Evolutionary conservation across 1,140 invertebrate genomes (phyloP).

Genomic region (Papilio machaon): DNA sequence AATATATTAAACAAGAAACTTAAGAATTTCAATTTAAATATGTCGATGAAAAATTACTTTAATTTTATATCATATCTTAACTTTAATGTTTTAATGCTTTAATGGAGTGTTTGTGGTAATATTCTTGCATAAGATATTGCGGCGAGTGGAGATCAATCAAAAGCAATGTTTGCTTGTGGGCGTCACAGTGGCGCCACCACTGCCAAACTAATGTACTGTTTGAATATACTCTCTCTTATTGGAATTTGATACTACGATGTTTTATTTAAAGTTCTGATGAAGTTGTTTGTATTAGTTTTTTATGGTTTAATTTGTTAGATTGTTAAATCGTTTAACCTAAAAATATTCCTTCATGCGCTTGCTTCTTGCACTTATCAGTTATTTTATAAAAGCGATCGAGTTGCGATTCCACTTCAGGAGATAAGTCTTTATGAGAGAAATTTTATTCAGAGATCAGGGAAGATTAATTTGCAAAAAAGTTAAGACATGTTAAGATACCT

Average conservation of each 20-base stretch:
- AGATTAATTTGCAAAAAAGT: too few relatives aligned
- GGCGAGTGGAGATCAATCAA: constrained; percentile 22
- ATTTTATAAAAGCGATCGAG: too few relatives aligned
- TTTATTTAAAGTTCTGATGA: background rate
- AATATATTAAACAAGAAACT: background rate
- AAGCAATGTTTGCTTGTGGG: background rate
- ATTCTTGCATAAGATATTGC: constrained; percentile 20
- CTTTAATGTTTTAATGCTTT: background rate
- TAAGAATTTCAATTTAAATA: constrained; percentile 13
- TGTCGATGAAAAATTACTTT: background rate
- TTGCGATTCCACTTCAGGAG: too few relatives aligned
- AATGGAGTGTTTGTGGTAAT: constrained; percentile 14
- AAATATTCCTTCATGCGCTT: too few relatives aligned
- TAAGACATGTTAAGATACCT: background rate
- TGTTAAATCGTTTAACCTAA: too few relatives aligned
- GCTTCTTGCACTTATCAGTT: too few relatives aligned
- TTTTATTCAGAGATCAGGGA: too few relatives aligned
- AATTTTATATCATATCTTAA: background rate
- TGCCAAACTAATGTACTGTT: background rate
- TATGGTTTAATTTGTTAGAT: background rate
- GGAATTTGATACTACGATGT: constrained; percentile 1
- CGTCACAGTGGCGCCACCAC: background rate
- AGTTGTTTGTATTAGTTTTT: background rate
- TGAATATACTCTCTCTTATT: constrained; percentile 11
- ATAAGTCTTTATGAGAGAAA: too few relatives aligned